Evolutionary conservation across 2,797 vertebrate species (phyloP), one percentile per base, ranked within the genome.

Genomic region (Bufotes viridis): DNA sequence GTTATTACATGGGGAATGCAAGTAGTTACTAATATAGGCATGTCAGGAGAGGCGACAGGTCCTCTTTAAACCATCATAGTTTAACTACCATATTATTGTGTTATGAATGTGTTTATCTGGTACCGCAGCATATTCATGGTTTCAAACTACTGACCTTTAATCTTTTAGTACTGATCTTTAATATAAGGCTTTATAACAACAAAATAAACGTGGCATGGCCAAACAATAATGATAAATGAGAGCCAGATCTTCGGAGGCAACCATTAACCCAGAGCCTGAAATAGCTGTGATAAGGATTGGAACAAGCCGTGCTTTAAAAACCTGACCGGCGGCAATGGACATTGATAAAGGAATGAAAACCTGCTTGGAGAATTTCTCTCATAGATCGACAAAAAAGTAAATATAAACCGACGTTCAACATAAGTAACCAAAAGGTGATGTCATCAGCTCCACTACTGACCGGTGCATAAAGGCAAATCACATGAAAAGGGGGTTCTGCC

Each of bases 251-350:
- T 42, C 15, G 1, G 2, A 9, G 18, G 78, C 13, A 58, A 65
- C 61, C 60, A 81, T 81, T 81, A 65, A 81, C 60, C 34, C 79
- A 65, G 7, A n/a, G 29, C 24, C 80, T 24, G 22, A 49, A 29
- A 11, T 22, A 10, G 9, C 11, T 13, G 24, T n/a, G 60, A 65
- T 61, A 80, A 60, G 78, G 26, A 9, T 61, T 18, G 26, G 18
- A 80, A 80, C 78, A 80, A 13, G 13, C 17, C 1, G 20, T 51
- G 22, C 79, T 81, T 3, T 65, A 53, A 7, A 76, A 24, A 53
- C 49, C 20, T 51, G 49, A 13, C 49, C 7, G 20, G 0, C 49
- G 7, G 49, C 49, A 51, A 1, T 24, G 22, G 53, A 51, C 42
- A 29, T 15, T 70, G n/a, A n/a, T n/a, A n/a, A n/a, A n/a, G n/a